Percentiles rank a stretch among this genome's conserved stretches.
phyloP scores from a whole-genome alignment of 2,888 invertebrate genomes.

The Branchinecta sandiegonensis region DNA sequence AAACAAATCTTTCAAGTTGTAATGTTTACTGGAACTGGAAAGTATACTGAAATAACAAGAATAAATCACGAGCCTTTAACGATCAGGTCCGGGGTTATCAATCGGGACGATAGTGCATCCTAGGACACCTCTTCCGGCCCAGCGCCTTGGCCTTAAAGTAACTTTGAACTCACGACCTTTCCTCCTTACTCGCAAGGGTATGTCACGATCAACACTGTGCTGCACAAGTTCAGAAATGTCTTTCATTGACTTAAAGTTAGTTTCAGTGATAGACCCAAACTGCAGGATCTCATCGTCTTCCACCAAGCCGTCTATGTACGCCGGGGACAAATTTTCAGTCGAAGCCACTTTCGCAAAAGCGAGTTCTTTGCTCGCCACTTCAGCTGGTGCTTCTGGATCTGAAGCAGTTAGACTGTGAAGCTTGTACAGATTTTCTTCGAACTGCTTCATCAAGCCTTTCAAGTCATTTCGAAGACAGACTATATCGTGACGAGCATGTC shows the following conservation, averaged over 20 bases:
- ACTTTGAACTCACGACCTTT: conserved; percentile 42
- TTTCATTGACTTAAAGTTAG: conserved; percentile 51
- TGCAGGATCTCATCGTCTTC: conserved; percentile 53
- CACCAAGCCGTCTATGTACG: conserved; percentile 61
- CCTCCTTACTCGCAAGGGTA: conserved; percentile 32
- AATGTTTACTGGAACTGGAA: too few relatives aligned
- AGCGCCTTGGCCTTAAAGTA: conserved; percentile 52
- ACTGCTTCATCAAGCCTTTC: conserved; percentile 62
- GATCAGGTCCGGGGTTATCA: conserved; percentile 30
- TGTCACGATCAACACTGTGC: conserved; percentile 30
- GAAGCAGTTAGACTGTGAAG: conserved; percentile 41
- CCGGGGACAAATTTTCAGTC: conserved; percentile 62
- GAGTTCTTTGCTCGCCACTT: conserved; percentile 27
- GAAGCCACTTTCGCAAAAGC: conserved; percentile 56
- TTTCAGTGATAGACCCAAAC: conserved; percentile 58
- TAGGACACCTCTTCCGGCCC: conserved; percentile 62
- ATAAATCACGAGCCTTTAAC: too few relatives aligned
- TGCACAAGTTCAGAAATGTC: conserved; percentile 55
- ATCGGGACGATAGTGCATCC: conserved; percentile 51
- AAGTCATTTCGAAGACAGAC: conserved; percentile 84
- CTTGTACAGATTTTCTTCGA: conserved; percentile 57
- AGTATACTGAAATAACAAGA: too few relatives aligned
- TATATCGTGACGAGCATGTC: conserved; percentile 72
- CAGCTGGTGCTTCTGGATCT: conserved; percentile 24
- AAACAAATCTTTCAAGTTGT: too few relatives aligned